Evolutionary conservation across 2,888 invertebrate genomes (phyloP).

Genomic region (Dasysyrphus tricinctus): DNA sequence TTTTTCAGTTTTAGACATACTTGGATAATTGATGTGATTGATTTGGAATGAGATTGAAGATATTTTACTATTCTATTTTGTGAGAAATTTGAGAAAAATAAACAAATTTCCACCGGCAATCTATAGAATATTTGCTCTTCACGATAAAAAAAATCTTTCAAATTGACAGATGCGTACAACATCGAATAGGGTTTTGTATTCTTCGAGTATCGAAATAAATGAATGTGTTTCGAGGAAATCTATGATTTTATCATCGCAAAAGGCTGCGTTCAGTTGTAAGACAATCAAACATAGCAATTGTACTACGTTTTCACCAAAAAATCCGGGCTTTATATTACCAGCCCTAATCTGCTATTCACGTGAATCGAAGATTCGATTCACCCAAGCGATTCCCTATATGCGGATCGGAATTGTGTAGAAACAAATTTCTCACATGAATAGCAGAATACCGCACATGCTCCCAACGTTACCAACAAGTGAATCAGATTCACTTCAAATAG

Average conservation of each 20-base stretch:
- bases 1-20: constrained; percentile 20
- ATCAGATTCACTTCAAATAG: too few species aligned
- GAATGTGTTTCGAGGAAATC: background rate
- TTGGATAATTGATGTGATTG: constrained; percentile 3
- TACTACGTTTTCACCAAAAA: too few species aligned
- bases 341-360: too few species aligned
- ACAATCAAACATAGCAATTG: background rate
- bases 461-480: too few species aligned
- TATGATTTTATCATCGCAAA: background rate
- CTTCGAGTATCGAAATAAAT: constrained; percentile 40
- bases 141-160: background rate
- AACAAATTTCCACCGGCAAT: constrained; percentile 67
- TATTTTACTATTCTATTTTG: constrained; percentile 4
- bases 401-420: too few species aligned
- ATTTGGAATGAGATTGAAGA: constrained; percentile 19
- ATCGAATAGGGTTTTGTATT: constrained; percentile 15
- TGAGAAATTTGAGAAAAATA: constrained; percentile 39
- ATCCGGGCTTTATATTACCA: too few species aligned
- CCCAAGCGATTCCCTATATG: too few species aligned
- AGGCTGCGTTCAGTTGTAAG: background rate
- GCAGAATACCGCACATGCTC: too few species aligned
- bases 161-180: constrained; percentile 46
- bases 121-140: background rate
- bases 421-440: too few species aligned
- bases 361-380: too few species aligned